A percentile compares a stretch with the other conserved stretches of the same genome.
phyloP scores from a whole-genome alignment of 2,113 vertebrate genomes.

The Alaudala cheleensis region DNA sequence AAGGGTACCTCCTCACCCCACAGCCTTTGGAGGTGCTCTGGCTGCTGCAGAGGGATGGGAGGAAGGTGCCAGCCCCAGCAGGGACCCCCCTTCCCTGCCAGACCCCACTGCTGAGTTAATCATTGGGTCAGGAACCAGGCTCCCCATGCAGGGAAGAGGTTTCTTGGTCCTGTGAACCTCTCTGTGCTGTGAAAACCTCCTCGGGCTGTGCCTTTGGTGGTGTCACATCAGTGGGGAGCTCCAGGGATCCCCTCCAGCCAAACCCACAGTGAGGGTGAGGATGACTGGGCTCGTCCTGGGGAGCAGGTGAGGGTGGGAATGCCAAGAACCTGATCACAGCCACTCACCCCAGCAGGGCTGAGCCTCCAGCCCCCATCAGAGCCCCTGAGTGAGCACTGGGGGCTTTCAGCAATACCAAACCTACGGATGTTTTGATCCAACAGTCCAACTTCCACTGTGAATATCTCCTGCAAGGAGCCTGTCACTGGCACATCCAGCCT shows the following conservation, averaged over 20 bases:
- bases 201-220: neutral
- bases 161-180: fast-evolving
- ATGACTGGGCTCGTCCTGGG: neutral
- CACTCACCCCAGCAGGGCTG: neutral
- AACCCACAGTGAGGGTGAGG: fast-evolving
- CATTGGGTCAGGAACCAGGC: neutral
- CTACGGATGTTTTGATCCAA: fast-evolving
- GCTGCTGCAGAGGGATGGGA: neutral
- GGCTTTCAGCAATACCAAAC: neutral
- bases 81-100: neutral
- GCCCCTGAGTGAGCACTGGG: neutral
- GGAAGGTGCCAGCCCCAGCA: neutral
- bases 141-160: neutral
- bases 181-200: neutral
- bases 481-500: neutral
- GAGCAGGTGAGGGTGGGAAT: neutral
- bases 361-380: neutral
- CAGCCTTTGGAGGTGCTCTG: neutral
- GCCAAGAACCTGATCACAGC: neutral
- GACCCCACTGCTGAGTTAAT: neutral
- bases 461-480: neutral
- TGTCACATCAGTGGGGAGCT: neutral
- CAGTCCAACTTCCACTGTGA: neutral
- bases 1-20: neutral
- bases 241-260: neutral